Percentiles rank a stretch among this genome's conserved stretches.
Evolutionary conservation across 2,888 invertebrate genomes (phyloP).

Genomic region (Xanthorhoe designata): DNA sequence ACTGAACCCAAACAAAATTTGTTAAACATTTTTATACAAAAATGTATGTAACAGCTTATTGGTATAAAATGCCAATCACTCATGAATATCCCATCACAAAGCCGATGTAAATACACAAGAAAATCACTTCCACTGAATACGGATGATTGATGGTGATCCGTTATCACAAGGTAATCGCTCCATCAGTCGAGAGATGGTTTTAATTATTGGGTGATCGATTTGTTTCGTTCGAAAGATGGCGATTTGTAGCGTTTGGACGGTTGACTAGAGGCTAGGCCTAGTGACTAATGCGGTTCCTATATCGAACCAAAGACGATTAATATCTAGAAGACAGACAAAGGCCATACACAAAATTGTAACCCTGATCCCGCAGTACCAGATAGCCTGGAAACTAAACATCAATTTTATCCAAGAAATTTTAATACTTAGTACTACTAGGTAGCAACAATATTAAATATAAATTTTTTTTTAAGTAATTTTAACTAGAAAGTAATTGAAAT

Average conservation of each 20-base stretch:
- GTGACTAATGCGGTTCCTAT: too few relatives aligned
- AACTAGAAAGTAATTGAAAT: too few relatives aligned
- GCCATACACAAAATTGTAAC: too few relatives aligned
- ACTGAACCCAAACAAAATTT: neutral
- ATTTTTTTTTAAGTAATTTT: too few relatives aligned
- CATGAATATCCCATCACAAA: slow-evolving; percentile 33
- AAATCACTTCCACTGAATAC: slow-evolving; percentile 33
- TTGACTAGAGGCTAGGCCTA: too few relatives aligned
- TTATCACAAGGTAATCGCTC: slow-evolving; percentile 22
- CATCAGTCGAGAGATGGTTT: neutral
- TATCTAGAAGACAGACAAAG: too few relatives aligned
- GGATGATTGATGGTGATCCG: slow-evolving; percentile 36
- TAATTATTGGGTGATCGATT: neutral
- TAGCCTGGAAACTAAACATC: too few relatives aligned
- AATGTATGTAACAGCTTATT: neutral
- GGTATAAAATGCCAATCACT: slow-evolving; percentile 14
- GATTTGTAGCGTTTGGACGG: neutral
- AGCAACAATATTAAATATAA: too few relatives aligned
- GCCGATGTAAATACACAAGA: slow-evolving; percentile 21
- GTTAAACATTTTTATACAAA: neutral
- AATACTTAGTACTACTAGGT: too few relatives aligned
- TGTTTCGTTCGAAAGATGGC: neutral
- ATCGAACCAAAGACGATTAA: too few relatives aligned
- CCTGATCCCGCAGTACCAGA: too few relatives aligned
- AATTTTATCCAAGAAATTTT: too few relatives aligned